These are phyloP conservation scores for Petromus typicus DNA, from an alignment of 2,113 vertebrate species.

Conservation along the genomic window DNA sequence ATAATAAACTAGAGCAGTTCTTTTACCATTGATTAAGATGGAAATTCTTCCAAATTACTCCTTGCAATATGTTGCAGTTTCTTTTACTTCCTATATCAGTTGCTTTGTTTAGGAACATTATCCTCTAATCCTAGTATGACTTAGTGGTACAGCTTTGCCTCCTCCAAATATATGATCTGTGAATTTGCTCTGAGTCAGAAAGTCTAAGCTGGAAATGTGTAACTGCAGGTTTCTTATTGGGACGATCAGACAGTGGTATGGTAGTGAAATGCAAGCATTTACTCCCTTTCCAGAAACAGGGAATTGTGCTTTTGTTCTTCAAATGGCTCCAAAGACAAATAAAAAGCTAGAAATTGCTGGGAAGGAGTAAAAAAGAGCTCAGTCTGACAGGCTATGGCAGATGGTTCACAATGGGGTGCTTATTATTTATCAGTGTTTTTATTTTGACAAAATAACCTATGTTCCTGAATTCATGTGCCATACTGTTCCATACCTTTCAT, in stretches of 20 bases:
- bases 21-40: background rate
- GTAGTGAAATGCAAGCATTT: constrained; percentile 66
- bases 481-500: background rate
- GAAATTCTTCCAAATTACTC: constrained; percentile 51
- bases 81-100: constrained; percentile 63
- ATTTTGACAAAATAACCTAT: background rate
- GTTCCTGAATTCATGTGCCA: background rate
- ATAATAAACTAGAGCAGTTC: background rate
- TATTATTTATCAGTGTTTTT: background rate
- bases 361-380: background rate
- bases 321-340: background rate
- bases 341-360: background rate
- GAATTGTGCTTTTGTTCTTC: background rate
- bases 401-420: background rate
- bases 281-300: background rate
- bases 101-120: constrained; percentile 34
- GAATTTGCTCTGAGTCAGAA: constrained; percentile 62
- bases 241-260: constrained; percentile 60
- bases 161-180: constrained; percentile 35
- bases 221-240: constrained; percentile 66
- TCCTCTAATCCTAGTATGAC: constrained; percentile 49
- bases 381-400: background rate
- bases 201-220: constrained; percentile 62
- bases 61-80: background rate
- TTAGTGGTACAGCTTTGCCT: background rate